A percentile compares a stretch with the other conserved stretches of the same genome.
Conservation (phyloP, 1,140 invertebrate genomes). For the Lepidostoma basale region DNA sequence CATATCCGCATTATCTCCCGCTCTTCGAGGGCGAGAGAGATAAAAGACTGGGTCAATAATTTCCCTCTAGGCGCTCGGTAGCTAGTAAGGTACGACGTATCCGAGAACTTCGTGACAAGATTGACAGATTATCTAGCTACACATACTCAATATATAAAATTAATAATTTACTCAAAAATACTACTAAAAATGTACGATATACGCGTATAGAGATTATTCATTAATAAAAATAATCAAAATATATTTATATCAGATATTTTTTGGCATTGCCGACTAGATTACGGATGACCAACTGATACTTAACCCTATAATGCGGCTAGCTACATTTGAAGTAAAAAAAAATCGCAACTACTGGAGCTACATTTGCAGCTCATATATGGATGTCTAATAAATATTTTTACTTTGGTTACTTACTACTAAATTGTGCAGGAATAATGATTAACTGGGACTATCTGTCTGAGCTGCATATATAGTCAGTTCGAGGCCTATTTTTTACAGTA, state of each 20-base stretch:
- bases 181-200: not conserved
- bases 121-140: not conserved
- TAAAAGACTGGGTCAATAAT: conserved; percentile 45
- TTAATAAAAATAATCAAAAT: not conserved
- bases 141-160: not conserved
- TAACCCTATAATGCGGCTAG: no score
- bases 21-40: conserved; percentile 31
- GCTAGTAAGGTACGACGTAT: conserved; percentile 28
- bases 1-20: conserved; percentile 31
- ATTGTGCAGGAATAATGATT: no score
- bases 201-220: not conserved
- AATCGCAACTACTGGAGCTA: no score
- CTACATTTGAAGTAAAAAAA: no score
- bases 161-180: not conserved
- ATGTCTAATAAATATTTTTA: no score
- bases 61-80: conserved; percentile 43
- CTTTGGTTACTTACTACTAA: no score
- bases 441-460: no score
- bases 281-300: no score
- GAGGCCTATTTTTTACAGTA: no score
- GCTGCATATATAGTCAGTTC: no score
- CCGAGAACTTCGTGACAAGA: conserved; percentile 2
- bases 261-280: no score
- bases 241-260: not conserved
- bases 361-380: no score